phyloP scores from a whole-genome alignment of 2,797 vertebrate genomes.

The Karalla daura region DNA sequence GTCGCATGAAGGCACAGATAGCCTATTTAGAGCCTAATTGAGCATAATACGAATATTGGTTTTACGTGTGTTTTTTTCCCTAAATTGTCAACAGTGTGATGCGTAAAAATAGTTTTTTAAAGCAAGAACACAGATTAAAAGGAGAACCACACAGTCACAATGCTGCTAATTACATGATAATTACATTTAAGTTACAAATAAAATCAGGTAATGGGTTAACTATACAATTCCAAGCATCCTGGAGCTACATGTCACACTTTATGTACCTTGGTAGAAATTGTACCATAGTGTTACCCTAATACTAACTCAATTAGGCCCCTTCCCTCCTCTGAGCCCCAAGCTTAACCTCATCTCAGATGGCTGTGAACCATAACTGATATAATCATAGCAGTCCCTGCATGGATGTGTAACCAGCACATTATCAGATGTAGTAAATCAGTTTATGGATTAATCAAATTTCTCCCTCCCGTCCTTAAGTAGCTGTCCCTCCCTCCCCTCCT shows the following conservation, averaged over 20 bases:
- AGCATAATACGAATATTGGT: not conserved
- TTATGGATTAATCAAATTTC: constrained; percentile 83
- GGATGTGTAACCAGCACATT: constrained; percentile 76
- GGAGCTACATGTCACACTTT: constrained; percentile 47
- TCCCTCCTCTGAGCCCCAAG: constrained; percentile 57
- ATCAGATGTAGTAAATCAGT: constrained; percentile 79
- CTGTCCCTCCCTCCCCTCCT: constrained; percentile 13
- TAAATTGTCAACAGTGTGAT: not conserved
- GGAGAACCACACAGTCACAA: not conserved
- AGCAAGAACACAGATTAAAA: not conserved
- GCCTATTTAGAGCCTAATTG: not conserved
- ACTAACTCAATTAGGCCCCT: constrained; percentile 69
- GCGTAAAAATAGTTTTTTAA: not conserved
- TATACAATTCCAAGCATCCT: constrained; percentile 16
- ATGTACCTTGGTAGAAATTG: constrained; percentile 51
- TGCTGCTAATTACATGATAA: constrained; percentile 25
- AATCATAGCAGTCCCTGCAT: constrained; percentile 72
- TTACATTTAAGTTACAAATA: constrained; percentile 3
- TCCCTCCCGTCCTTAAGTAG: constrained; percentile 62
- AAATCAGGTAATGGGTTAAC: constrained; percentile 6
- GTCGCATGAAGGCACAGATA: not conserved
- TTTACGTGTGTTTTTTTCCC: not conserved
- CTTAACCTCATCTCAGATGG: constrained; percentile 75
- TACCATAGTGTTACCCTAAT: constrained; percentile 49
- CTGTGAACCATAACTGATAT: constrained; percentile 80